Evolutionary conservation across 2,113 vertebrate species (phyloP).

Genomic region (Antechinus stuartii): DNA sequence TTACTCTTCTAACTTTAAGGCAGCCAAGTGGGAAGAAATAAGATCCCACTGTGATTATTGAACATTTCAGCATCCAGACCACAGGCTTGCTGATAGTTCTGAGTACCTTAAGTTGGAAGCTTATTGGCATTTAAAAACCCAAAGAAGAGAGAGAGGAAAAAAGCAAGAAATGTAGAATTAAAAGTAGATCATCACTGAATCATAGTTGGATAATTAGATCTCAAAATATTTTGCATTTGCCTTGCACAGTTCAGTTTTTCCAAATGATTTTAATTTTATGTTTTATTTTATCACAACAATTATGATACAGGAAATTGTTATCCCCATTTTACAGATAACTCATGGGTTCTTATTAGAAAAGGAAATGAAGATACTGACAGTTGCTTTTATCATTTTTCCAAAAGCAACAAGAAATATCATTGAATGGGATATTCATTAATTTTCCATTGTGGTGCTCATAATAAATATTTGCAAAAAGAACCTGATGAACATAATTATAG

Average conservation of each 20-base stretch:
- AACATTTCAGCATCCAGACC: constrained; percentile 38
- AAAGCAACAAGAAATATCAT: neutral
- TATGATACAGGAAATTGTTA: neutral
- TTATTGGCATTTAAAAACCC: constrained; percentile 50
- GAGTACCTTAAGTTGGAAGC: constrained; percentile 37
- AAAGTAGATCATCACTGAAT: constrained; percentile 10
- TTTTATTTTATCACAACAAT: neutral
- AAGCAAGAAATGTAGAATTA: constrained; percentile 33
- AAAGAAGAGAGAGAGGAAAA: neutral
- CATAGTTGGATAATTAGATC: neutral
- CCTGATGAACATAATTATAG: neutral
- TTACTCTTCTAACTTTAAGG: constrained; percentile 53
- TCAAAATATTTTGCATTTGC: neutral
- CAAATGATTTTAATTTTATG: neutral
- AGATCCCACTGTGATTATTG: constrained; percentile 51
- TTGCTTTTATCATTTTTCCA: neutral
- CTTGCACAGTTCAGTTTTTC: neutral
- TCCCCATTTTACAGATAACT: neutral
- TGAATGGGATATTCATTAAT: neutral
- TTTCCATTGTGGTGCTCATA: neutral
- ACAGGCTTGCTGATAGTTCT: constrained; percentile 54
- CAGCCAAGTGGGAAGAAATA: constrained; percentile 51
- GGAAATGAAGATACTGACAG: neutral
- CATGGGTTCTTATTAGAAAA: neutral
- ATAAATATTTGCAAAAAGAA: neutral